phyloP scores from a whole-genome alignment of 2,888 invertebrate genomes.

The Gortyna flavago region DNA sequence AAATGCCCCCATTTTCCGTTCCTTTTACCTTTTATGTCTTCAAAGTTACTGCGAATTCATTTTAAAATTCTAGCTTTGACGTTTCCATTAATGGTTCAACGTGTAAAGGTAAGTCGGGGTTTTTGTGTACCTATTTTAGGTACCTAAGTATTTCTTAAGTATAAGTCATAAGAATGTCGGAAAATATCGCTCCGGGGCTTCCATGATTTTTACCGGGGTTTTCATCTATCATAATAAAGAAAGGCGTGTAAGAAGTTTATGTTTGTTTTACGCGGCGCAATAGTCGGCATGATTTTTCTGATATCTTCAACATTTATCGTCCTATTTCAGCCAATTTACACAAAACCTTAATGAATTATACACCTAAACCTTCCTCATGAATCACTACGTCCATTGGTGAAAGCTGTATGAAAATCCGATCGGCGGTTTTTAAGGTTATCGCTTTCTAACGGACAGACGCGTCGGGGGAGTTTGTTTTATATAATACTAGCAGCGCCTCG shows the following conservation, averaged over 20 bases:
- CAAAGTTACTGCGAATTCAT: neutral
- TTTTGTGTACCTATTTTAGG: neutral
- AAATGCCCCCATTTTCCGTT: constrained; percentile 16
- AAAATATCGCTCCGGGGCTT: no score
- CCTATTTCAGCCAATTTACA: neutral
- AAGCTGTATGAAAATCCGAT: neutral
- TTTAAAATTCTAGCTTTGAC: constrained; percentile 15
- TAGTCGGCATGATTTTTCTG: neutral
- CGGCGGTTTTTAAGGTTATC: neutral
- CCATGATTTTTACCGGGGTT: no score
- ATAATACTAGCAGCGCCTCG: no score
- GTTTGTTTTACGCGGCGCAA: no score
- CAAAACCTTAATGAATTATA: neutral
- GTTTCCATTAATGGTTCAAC: neutral
- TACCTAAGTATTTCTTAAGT: no score
- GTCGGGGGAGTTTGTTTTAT: neutral
- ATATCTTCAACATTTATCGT: neutral
- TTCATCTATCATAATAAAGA: no score
- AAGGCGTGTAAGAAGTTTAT: no score
- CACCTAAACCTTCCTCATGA: no score
- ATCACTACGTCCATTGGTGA: neutral
- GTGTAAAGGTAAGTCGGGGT: neutral
- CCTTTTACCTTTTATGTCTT: constrained; percentile 21
- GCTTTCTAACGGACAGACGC: neutral
- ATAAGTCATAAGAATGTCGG: no score